Base-by-base conservation (phyloP, 2,113 vertebrate species). In the Trachemys scripta region DNA sequence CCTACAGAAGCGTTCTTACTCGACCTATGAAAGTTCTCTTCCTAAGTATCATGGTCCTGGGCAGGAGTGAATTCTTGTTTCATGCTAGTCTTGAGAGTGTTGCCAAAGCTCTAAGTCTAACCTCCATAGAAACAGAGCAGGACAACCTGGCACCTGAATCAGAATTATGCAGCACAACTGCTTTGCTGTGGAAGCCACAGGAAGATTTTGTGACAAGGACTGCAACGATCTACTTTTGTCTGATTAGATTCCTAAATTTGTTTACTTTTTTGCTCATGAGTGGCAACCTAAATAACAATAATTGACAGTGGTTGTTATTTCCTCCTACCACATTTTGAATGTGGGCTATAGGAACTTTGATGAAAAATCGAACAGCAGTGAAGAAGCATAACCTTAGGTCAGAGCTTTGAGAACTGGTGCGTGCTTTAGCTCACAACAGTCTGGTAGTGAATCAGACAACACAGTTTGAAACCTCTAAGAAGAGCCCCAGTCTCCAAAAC, bases 211-310 rank as follows among this genome's bases (percentile, higher is more conserved):
- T 94, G 91, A 93, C 92, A 96, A 94, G 85, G 90, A 84, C 56
- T 88, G 95, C 88, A 94, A 84, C 89, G 92, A 24, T 49, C 76
- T 97, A 11, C 94, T 95, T 96, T 92, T 93, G 78, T 89, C 96
- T 96, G 92, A 94, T 86, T 93, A 94, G 82, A 95, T 54, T 82
- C 95, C 79, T 93, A 88, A 92, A 90, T 96, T 92, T 94, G 82
- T 87, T 96, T 95, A 94, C 95, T 94, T 97, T 92, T 95, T 65
- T 83, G 54, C 53, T 97, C 78, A 88, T 84, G 62, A 94, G 95
- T 82, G 79, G 57, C 81, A 94, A 89, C 75, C 50, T 88, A 94
- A 95, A 93, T 95, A 91, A 96, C 91, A 95, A 53, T 87, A 45
- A 22, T 16, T 90, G 81, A 92, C 80, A 72, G 95, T 90, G 59